A percentile compares a stretch with the other conserved stretches of the same genome.
Conservation (phyloP, 2,888 invertebrate species). For the Caenorhabditis sinica region DNA sequence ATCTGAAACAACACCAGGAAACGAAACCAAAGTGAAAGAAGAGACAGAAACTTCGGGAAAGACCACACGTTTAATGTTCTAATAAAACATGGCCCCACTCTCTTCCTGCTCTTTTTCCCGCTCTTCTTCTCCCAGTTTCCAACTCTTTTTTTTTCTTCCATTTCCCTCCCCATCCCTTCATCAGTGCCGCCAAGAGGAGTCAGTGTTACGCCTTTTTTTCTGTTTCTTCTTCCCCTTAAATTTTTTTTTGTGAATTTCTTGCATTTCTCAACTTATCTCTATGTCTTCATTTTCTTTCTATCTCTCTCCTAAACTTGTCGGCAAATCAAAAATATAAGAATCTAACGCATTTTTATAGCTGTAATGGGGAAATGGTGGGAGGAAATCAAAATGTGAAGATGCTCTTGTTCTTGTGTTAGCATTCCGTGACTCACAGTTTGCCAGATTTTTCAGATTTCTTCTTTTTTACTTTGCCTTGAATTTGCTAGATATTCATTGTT, state of each 20-base stretch:
- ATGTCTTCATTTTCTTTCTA: not conserved
- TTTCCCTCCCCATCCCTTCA: constrained; percentile 19
- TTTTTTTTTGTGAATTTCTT: constrained; percentile 32
- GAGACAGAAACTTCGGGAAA: constrained; percentile 33
- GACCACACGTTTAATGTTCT: constrained; percentile 62
- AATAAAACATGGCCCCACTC: constrained; percentile 56
- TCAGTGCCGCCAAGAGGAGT: constrained; percentile 22
- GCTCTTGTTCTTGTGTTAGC: not conserved
- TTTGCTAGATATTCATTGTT: not conserved
- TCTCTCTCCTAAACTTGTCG: constrained; percentile 9
- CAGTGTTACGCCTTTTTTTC: constrained; percentile 11
- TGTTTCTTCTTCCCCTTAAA: not conserved
- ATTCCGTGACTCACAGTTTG: not conserved
- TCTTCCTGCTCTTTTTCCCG: constrained; percentile 30
- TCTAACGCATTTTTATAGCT: not conserved
- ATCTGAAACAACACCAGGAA: not conserved
- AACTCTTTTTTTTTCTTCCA: constrained; percentile 18
- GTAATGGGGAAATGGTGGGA: too few relatives aligned
- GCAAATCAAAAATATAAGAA: constrained; percentile 27
- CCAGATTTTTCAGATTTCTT: too few relatives aligned
- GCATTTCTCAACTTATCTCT: constrained; percentile 24
- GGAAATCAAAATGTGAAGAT: not conserved
- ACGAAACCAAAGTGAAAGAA: not conserved
- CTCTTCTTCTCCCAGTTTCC: constrained; percentile 22
- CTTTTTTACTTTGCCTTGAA: not conserved